A percentile compares a stretch with the other conserved stretches of the same genome.
phyloP scores from a whole-genome alignment of 2,797 vertebrate genomes.

The Ctenochaetus hawaiiensis region DNA sequence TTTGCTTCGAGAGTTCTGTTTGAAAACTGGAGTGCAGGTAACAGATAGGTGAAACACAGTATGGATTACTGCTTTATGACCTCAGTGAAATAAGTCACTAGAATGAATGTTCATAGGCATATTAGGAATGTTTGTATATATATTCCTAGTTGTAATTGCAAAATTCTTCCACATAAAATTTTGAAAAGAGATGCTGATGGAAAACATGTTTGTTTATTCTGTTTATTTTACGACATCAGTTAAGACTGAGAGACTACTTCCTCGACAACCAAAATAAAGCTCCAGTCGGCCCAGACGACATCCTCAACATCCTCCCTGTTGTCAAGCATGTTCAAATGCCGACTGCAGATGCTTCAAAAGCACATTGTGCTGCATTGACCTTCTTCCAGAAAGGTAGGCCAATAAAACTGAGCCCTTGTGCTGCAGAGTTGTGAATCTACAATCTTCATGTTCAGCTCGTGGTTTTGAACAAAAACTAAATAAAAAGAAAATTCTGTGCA shows the following conservation, averaged over 20 bases:
- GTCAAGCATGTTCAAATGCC: constrained; percentile 85
- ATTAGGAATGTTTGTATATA: neutral
- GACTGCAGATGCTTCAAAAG: constrained; percentile 78
- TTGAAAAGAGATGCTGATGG: neutral
- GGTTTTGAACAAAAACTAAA: constrained; percentile 19
- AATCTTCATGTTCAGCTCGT: neutral
- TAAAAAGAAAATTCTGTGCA: constrained; percentile 41
- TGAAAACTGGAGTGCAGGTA: constrained; percentile 90
- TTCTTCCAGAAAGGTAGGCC: constrained; percentile 85
- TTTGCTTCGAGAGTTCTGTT: constrained; percentile 87
- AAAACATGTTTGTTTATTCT: constrained; percentile 22
- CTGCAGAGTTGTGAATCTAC: neutral
- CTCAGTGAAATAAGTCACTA: neutral
- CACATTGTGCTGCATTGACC: constrained; percentile 75
- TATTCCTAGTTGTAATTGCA: neutral
- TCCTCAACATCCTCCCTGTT: constrained; percentile 87
- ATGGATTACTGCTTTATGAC: constrained; percentile 9
- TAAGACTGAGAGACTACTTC: constrained; percentile 87
- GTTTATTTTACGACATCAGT: constrained; percentile 66
- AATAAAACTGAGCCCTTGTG: neutral
- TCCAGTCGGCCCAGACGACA: constrained; percentile 86
- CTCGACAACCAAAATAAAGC: constrained; percentile 87
- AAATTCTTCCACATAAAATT: neutral
- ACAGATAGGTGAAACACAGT: neutral
- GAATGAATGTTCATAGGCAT: neutral